Base-by-base conservation (phyloP, 2,113 vertebrate genomes). In the Butastur rufipennis region DNA sequence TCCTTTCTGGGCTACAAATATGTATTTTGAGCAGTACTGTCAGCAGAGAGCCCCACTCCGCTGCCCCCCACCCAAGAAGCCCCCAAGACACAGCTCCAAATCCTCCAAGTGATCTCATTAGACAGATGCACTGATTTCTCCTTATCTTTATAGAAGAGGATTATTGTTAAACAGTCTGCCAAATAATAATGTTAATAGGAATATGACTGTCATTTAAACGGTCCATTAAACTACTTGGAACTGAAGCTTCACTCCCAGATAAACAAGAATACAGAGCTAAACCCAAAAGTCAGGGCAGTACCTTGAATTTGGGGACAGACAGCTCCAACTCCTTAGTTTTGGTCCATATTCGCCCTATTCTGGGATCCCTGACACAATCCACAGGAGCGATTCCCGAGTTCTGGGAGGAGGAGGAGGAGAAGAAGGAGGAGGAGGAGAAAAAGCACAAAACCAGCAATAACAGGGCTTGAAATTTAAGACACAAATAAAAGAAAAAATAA, bases 241-340 rank as follows among this genome's bases (percentile, higher is more conserved):
- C 58, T 16, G 42, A 65, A 77, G 86, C 71, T 90, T 68, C 70
- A 34, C 74, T 90, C 32, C 29, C 58, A 19, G 26, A 87, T 47
- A 83, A 95, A 88, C 85, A 79, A 52, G 26, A 67, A 86, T 3
- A 78, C 58, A 72, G 34, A 90, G 32, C 18, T 72, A 91, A 80
- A 68, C 22, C 42, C 70, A 55, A 67, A 93, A 84, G 77, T 55
- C 34, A 0, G 81, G 84, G 56, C 42, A 12, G 68, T 96, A 99
- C 99, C 99, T 99, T 99, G 98, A 99, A 99, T 98, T 99, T 99
- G 78, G 99, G 99, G 96, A 99, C 99, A 84, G 99, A 99, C 42
- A 99, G 98, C 95, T 99, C 99, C 85, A 98, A 97, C 97, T 99
- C 99, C 98, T 99, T 99, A 97, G 99, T 99, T 97, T 99, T 99